Evolutionary conservation across 2,888 invertebrate genomes (phyloP).

Genomic region (Tenodera sinensis): DNA sequence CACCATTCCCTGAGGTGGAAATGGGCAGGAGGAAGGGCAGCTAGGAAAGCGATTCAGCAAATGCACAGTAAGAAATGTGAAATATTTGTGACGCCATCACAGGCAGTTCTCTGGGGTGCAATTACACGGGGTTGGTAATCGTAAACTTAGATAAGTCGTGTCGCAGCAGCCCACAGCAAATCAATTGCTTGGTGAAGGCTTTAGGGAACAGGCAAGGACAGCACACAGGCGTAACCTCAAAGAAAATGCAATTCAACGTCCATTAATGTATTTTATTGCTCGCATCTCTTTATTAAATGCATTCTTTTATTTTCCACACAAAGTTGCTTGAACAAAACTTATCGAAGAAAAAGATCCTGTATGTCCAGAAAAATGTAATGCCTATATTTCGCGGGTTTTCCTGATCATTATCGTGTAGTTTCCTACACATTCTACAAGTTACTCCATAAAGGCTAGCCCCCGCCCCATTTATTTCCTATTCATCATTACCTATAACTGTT

Average conservation of each 20-base stretch:
- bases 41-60: not conserved
- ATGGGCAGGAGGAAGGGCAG: not conserved
- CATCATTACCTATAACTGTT: no score
- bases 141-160: not conserved
- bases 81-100: not conserved
- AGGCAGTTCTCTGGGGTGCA: not conserved
- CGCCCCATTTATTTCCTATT: no score
- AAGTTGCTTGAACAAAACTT: no score
- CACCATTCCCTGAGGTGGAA: no score
- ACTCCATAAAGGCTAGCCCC: no score
- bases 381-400: no score
- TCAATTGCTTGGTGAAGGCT: not conserved
- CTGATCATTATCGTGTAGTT: no score
- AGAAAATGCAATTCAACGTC: not conserved
- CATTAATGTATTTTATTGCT: no score
- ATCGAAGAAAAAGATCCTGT: no score
- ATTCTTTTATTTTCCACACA: not conserved
- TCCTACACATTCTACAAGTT: no score
- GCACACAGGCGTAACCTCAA: not conserved
- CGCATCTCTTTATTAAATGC: no score
- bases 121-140: not conserved
- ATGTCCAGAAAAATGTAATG: no score
- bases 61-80: not conserved
- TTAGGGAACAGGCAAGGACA: not conserved
- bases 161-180: not conserved